Base-by-base conservation (phyloP, 2,888 invertebrate species). In the Leucoma salicis region DNA sequence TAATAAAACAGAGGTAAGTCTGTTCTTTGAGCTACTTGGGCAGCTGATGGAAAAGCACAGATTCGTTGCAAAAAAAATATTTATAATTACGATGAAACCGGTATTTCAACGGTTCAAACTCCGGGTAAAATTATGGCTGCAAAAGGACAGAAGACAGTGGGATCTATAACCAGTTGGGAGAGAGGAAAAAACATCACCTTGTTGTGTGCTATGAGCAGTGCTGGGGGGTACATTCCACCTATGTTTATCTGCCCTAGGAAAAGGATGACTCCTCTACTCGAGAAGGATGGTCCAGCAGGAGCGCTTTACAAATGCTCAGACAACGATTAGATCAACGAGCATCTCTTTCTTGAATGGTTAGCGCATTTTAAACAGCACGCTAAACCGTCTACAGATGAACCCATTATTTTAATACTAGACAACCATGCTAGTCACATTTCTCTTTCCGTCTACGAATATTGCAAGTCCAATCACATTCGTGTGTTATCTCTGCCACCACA, bases 211-310 rank as follows among this genome's bases (percentile, higher is more conserved):
- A 73, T 82, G 67, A 83, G 65, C 58, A 70, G 74, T 50, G 62
- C 74, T 33, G 74, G 82, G 7, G 36, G 43, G 10, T 83, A 55
- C 51, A 61, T 86, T 15, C 82, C 83, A 5, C 84, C 82, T 2
- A 79, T 87, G 80, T 82, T 85, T 56, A 82, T 88, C 33, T 87
- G 73, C 42, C 80, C 81, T 0, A 40, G 80, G 14, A 72, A 82
- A 49, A 72, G 76, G 41, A 61, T 79, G 73, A 72, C 70, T 31
- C 70, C 73, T 62, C 35, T 66, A n/a, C n/a, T n/a, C n/a, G n/a
- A n/a, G n/a, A n/a, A n/a, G n/a, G n/a, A n/a, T n/a, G n/a, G n/a
- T n/a, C n/a, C n/a, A n/a, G n/a, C n/a, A n/a, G n/a, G n/a, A n/a
- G n/a, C n/a, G n/a, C n/a, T n/a, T n/a, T n/a, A n/a, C n/a, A n/a